These are phyloP conservation scores for Oryzias dopingdopingensis DNA, from an alignment of 2,797 vertebrate species.

Conservation along the genomic window DNA sequence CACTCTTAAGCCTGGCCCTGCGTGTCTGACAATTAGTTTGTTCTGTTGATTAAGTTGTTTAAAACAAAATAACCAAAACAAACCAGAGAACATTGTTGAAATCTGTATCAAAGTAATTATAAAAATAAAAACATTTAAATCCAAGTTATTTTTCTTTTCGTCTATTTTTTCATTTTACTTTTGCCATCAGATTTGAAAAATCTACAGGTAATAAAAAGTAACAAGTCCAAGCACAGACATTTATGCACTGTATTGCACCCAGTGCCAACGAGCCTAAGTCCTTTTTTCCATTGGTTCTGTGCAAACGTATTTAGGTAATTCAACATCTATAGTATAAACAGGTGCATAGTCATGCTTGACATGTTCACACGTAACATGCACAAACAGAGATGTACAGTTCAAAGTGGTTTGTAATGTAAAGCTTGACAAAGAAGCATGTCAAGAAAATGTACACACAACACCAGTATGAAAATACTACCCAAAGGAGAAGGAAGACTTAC, in stretches of 20 bases:
- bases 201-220: slow-evolving; percentile 62
- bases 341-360: slow-evolving; percentile 79
- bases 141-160: slow-evolving; percentile 32
- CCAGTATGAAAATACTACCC: slow-evolving; percentile 57
- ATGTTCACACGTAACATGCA: slow-evolving; percentile 82
- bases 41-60: slow-evolving; percentile 43
- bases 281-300: slow-evolving; percentile 47
- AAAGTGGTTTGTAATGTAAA: slow-evolving; percentile 53
- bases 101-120: slow-evolving; percentile 83
- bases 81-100: slow-evolving; percentile 60
- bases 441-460: slow-evolving; percentile 61
- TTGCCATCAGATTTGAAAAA: slow-evolving; percentile 54
- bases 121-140: slow-evolving; percentile 81
- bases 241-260: slow-evolving; percentile 53
- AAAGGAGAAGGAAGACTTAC: slow-evolving; percentile 69
- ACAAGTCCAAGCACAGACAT: slow-evolving; percentile 59
- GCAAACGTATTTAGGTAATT: slow-evolving; percentile 62
- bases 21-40: slow-evolving; percentile 22
- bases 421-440: slow-evolving; percentile 42
- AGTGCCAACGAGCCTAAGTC: slow-evolving; percentile 44
- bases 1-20: slow-evolving; percentile 13
- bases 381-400: slow-evolving; percentile 61
- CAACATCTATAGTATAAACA: slow-evolving; percentile 66
- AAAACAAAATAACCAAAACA: slow-evolving; percentile 62
- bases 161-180: slow-evolving; percentile 30